These are phyloP conservation scores for Aegithalos caudatus DNA, from an alignment of 2,113 vertebrate genomes.

Conservation along the genomic window DNA sequence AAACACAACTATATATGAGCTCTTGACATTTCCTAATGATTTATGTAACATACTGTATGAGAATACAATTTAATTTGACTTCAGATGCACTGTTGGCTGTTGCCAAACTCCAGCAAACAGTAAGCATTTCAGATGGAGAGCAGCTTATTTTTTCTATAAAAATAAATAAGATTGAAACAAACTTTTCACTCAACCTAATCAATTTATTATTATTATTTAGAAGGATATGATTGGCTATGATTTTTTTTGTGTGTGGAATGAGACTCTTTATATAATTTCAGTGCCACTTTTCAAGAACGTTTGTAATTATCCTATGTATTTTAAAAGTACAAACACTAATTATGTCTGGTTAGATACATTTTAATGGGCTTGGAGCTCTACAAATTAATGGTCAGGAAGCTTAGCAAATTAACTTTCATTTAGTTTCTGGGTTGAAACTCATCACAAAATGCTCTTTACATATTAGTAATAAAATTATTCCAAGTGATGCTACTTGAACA, in stretches of 20 bases:
- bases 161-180: conserved; percentile 56
- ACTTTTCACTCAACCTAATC: conserved; percentile 65
- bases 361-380: neutral
- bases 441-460: conserved; percentile 73
- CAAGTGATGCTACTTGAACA: conserved; percentile 83
- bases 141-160: neutral
- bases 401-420: conserved; percentile 47
- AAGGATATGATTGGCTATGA: conserved; percentile 30
- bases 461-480: conserved; percentile 80
- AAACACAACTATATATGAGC: conserved; percentile 56
- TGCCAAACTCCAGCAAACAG: conserved; percentile 55
- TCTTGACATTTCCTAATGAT: conserved; percentile 76
- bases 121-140: conserved; percentile 45
- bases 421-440: conserved; percentile 59
- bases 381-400: neutral
- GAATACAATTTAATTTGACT: conserved; percentile 76
- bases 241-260: neutral
- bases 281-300: neutral
- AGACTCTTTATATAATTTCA: neutral
- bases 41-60: conserved; percentile 72
- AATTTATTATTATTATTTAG: conserved; percentile 61
- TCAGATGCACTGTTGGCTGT: conserved; percentile 58
- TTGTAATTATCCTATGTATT: neutral
- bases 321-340: conserved; percentile 10
- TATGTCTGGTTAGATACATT: conserved; percentile 9